A percentile compares a stretch with the other conserved stretches of the same genome.
Conservation (phyloP, 2,797 vertebrate genomes). For the Poeciliopsis infans region DNA sequence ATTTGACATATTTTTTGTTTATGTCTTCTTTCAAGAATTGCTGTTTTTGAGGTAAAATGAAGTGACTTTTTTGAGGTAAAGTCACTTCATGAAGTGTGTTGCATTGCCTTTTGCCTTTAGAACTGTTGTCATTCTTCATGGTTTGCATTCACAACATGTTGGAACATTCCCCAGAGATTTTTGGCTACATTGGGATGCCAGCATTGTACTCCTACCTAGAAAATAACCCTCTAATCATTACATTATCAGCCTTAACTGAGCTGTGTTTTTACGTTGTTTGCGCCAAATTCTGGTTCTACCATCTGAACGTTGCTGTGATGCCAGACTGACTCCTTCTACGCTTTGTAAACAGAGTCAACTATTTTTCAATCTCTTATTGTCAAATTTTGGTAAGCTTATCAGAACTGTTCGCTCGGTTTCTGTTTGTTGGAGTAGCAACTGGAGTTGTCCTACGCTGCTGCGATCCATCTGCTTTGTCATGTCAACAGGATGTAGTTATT, state of each 20-base stretch:
- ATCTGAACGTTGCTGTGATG: not conserved
- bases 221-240: not conserved
- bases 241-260: not conserved
- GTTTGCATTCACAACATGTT: not conserved
- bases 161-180: not conserved
- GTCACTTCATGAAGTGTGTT: not conserved
- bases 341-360: not conserved
- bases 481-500: not conserved
- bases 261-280: slow-evolving; percentile 3
- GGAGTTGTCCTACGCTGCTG: not conserved
- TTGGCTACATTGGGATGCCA: not conserved
- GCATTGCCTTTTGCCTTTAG: not conserved
- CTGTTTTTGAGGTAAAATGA: not conserved
- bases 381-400: not conserved
- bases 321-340: not conserved
- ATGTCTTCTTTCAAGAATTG: not conserved
- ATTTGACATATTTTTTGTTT: not conserved
- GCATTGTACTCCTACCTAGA: not conserved
- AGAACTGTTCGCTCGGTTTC: not conserved
- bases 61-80: not conserved
- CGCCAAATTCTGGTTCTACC: not conserved
- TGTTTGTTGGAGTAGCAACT: not conserved
- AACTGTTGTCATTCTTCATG: not conserved
- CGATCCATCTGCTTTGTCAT: not conserved
- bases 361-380: not conserved